Base-by-base conservation (phyloP, 2,888 invertebrate species). In the Caenorhabditis macrosperma region DNA sequence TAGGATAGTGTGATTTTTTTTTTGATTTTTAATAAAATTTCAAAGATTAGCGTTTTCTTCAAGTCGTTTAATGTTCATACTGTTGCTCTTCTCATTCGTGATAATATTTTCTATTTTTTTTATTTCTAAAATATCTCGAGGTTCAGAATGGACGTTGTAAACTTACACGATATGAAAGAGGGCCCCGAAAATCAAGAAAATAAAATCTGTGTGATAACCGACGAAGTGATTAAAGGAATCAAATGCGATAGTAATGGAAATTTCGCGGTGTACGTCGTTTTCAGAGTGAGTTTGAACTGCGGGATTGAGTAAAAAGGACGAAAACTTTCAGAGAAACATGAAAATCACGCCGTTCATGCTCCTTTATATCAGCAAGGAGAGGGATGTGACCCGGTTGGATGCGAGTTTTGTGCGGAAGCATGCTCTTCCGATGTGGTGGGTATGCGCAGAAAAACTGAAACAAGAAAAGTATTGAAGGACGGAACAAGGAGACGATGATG, bases 141-240 rank as follows among this genome's bases (percentile, higher is more conserved):
- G 15, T 22, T 61, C 10, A 26, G n/a, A 22, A 69, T 69, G 68
- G 59, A 69, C 10, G 68, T 69, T 7, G 60, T 69, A 0, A 69
- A 33, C 17, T 30, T 69, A 12, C 38, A 17, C 20, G 20, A 44
- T 1, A 4, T 3, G 10, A 35, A 22, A 20, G 6, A 38, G 9
- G 5, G 28, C 10, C n/a, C 7, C 0, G 28, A 17, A 24, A 26
- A 20, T 46, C 28, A n/a, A n/a, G n/a, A n/a, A n/a, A n/a, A n/a
- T n/a, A n/a, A n/a, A n/a, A n/a, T n/a, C n/a, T n/a, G n/a, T n/a
- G n/a, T n/a, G n/a, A n/a, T n/a, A n/a, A n/a, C n/a, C n/a, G n/a
- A n/a, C n/a, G n/a, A n/a, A n/a, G n/a, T n/a, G n/a, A n/a, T n/a
- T 35, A 35, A 35, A 35, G 35, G 35, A 35, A 35, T 35, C n/a